These are phyloP conservation scores for Podilymbus podiceps DNA, from an alignment of 2,113 vertebrate genomes.

Conservation along the genomic window DNA sequence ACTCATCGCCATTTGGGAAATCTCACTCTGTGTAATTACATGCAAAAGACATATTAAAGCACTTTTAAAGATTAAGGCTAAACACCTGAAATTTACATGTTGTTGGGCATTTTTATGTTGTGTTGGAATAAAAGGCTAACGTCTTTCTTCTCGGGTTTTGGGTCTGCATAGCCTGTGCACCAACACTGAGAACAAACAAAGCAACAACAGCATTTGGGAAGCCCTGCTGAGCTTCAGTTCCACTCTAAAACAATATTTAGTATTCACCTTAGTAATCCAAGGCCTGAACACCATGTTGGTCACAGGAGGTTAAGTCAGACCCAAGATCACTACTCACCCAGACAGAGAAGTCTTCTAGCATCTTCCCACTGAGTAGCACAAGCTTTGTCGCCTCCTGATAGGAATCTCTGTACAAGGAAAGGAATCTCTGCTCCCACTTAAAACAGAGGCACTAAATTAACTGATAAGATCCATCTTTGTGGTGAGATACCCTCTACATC, in stretches of 20 bases:
- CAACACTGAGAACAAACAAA: not conserved
- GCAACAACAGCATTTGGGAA: not conserved
- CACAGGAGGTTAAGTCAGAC: not conserved
- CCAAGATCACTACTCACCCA: not conserved
- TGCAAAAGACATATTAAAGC: not conserved
- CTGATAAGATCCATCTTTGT: not conserved
- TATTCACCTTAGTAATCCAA: not conserved
- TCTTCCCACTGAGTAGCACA: not conserved
- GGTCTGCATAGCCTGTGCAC: rapidly evolving
- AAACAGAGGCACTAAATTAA: not conserved
- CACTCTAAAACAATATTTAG: not conserved
- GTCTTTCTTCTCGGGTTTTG: not conserved
- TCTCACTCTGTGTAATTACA: not conserved
- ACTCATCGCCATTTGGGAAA: not conserved
- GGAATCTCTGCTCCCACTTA: not conserved
- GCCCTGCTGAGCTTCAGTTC: not conserved
- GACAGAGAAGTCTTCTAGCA: not conserved
- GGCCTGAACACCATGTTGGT: rapidly evolving
- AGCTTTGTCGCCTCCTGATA: not conserved
- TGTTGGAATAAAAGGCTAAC: not conserved
- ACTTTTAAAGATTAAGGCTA: not conserved
- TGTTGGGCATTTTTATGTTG: not conserved
- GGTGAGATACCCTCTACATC: no score
- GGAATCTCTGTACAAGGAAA: not conserved
- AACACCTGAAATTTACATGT: not conserved